These are phyloP conservation scores for Drosophila pruinosa DNA, from an alignment of 1,140 invertebrate genomes.

Conservation along the genomic window DNA sequence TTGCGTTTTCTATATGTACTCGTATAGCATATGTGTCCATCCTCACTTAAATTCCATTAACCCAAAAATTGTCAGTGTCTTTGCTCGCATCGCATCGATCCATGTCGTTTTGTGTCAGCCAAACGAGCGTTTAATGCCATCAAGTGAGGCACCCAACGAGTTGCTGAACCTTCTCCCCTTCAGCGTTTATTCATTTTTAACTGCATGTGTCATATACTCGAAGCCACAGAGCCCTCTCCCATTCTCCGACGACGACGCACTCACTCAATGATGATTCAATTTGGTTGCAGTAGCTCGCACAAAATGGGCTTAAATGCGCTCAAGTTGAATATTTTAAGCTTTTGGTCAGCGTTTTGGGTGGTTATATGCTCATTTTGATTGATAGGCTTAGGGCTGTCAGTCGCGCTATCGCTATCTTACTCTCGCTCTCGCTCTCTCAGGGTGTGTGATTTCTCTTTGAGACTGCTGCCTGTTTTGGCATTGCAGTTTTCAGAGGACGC, in stretches of 20 bases:
- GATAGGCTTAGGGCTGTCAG: slow-evolving; percentile 59
- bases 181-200: slow-evolving; percentile 72
- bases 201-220: slow-evolving; percentile 50
- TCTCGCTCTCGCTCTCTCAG: not conserved
- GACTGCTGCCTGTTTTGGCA: slow-evolving; percentile 20
- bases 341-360: slow-evolving; percentile 52
- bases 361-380: slow-evolving; percentile 65
- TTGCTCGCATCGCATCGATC: slow-evolving; percentile 48
- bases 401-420: not conserved
- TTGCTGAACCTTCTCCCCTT: not conserved
- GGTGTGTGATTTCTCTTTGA: slow-evolving; percentile 38
- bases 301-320: slow-evolving; percentile 62
- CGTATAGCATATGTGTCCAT: not conserved
- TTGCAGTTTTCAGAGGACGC: slow-evolving; percentile 37
- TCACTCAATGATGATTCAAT: slow-evolving; percentile 69
- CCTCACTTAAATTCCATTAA: slow-evolving; percentile 72
- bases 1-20: slow-evolving; percentile 2
- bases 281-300: slow-evolving; percentile 55
- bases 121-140: slow-evolving; percentile 71
- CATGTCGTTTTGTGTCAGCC: slow-evolving; percentile 45
- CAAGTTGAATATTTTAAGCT: slow-evolving; percentile 54
- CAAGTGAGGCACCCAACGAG: slow-evolving; percentile 24
- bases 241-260: not conserved
- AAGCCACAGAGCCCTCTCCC: not conserved
- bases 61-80: slow-evolving; percentile 51